Evolutionary conservation across 2,797 vertebrate species (phyloP), one percentile per base, ranked within the genome.

Genomic region (Rhynchotus rufescens): DNA sequence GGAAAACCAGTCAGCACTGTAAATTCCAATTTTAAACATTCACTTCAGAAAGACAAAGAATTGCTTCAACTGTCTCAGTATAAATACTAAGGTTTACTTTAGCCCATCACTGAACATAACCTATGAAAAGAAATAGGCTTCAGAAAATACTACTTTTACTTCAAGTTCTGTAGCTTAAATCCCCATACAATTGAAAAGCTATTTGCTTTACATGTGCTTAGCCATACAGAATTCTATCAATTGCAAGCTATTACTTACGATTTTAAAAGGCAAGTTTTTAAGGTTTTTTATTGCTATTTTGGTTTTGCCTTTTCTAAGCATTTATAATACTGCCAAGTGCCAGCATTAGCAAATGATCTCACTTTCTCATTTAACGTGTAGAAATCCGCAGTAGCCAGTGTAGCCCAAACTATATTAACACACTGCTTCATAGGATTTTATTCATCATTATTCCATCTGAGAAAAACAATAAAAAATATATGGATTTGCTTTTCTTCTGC

Each of bases 331-430:
- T 47, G 14, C 56, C 49, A 94, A 54, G n/a, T 57, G 62, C 15
- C 62, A 80, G 80, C 28, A 72, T 36, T 28, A 86, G 57, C 47
- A 86, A 75, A 11, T 80, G 49, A 84, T 78, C 54, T 84, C 61
- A 75, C 36, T 92, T 81, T 44, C 78, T 45, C 20, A 9, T 85
- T 47, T 42, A n/a, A 1, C 4, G 32, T 56, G 40, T 73, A 88
- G 71, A 62, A 95, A 88, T 87, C 76, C 71, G 81, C 7, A 59
- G 72, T 45, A 96, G 67, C 44, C 69, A 90, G 64, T 94, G 95
- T 81, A 88, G 59, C 61, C 91, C 86, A 88, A 96, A 82, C 80
- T 73, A 42, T 89, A 95, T 95, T 94, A 95, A 80, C 66, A 90
- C 40, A 62, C 83, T 86, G 66, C 80, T 94, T 67, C 38, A 52